Conservation (phyloP, 2,797 vertebrate genomes). For the Enteromius argenteus region DNA sequence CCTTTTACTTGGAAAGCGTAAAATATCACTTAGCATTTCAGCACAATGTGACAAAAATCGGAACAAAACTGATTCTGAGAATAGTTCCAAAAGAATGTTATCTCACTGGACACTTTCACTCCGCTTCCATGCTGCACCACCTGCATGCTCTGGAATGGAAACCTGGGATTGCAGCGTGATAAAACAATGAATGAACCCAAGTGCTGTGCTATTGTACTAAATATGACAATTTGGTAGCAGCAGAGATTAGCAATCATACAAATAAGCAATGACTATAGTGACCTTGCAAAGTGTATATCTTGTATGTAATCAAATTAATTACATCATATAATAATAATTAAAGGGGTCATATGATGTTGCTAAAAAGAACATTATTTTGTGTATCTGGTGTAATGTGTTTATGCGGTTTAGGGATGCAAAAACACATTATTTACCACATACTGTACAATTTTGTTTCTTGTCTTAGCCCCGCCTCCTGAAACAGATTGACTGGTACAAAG, state of each 20-base stretch:
- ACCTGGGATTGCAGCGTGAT: neutral
- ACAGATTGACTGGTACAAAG: too few species aligned
- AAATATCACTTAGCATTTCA: conserved; percentile 21
- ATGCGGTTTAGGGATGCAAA: too few species aligned
- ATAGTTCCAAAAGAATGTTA: neutral
- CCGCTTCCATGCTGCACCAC: too few species aligned
- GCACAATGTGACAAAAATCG: neutral
- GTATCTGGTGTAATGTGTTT: too few species aligned
- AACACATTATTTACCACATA: too few species aligned
- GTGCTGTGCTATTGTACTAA: neutral
- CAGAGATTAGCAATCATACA: neutral
- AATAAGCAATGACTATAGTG: too few species aligned
- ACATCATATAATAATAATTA: neutral
- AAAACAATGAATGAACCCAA: neutral
- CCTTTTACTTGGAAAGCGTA: conserved; percentile 37
- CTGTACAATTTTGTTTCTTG: too few species aligned
- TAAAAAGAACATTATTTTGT: too few species aligned
- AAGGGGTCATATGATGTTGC: too few species aligned
- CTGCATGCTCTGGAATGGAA: neutral
- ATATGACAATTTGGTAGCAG: neutral
- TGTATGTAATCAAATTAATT: neutral
- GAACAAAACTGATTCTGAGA: neutral
- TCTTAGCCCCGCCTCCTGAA: too few species aligned
- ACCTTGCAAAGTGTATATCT: neutral
- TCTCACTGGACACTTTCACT: too few species aligned